These are phyloP conservation scores for Incurvaria masculella DNA, from an alignment of 2,888 invertebrate genomes.

Conservation along the genomic window DNA sequence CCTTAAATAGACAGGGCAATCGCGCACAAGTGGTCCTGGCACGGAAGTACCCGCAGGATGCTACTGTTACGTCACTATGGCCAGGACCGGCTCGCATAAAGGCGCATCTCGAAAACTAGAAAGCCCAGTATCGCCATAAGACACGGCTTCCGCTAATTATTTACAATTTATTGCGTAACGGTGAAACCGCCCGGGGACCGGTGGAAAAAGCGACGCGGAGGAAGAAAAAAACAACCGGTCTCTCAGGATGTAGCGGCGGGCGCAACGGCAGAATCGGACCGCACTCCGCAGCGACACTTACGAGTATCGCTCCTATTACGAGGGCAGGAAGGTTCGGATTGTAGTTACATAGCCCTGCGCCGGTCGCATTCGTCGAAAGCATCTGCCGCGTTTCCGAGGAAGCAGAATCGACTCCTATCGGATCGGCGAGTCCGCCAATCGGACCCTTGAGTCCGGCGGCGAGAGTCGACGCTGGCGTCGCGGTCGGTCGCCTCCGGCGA, in stretches of 20 bases:
- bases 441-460: not conserved
- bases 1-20: too few relatives aligned
- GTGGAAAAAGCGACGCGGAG: slow-evolving; percentile 11
- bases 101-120: slow-evolving; percentile 43
- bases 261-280: not conserved
- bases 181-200: slow-evolving; percentile 53
- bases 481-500: not conserved
- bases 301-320: too few relatives aligned
- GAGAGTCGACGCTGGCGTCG: not conserved
- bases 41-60: not conserved
- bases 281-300: not conserved
- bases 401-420: not conserved
- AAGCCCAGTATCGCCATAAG: slow-evolving; percentile 47
- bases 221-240: not conserved
- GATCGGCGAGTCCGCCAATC: not conserved
- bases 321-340: too few relatives aligned
- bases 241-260: not conserved
- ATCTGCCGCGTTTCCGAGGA: not conserved
- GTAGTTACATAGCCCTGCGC: not conserved
- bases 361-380: not conserved
- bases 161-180: slow-evolving; percentile 57
- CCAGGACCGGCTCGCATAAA: slow-evolving; percentile 33
- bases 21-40: too few relatives aligned
- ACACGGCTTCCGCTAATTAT: slow-evolving; percentile 58
- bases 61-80: not conserved